Evolutionary conservation across 1,140 invertebrate genomes (phyloP).

Genomic region (Charaxes varanes): DNA sequence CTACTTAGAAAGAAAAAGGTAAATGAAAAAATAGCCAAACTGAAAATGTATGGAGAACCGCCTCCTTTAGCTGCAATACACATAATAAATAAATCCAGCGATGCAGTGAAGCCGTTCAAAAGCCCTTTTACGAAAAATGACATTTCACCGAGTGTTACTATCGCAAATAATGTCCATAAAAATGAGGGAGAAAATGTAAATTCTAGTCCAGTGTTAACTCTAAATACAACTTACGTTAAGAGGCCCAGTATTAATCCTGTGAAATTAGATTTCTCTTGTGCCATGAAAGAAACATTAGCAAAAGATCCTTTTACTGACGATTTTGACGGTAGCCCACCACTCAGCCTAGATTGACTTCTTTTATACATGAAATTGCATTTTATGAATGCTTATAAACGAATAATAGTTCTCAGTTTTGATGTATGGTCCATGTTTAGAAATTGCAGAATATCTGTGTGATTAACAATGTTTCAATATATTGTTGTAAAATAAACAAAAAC

Average conservation of each 20-base stretch:
- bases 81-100: constrained; percentile 50
- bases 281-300: constrained; percentile 20
- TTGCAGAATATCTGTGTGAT: no score
- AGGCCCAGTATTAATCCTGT: constrained; percentile 34
- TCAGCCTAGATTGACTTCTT: constrained; percentile 48
- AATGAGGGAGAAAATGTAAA: constrained; percentile 11
- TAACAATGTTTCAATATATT: no score
- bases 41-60: constrained; percentile 66
- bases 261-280: constrained; percentile 44
- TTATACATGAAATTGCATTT: background rate
- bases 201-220: constrained; percentile 29
- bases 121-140: constrained; percentile 41
- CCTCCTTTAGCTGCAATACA: constrained; percentile 53
- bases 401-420: no score
- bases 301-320: constrained; percentile 53
- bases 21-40: constrained; percentile 50
- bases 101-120: constrained; percentile 42
- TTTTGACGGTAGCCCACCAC: constrained; percentile 59
- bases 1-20: constrained; percentile 41
- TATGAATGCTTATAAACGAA: no score
- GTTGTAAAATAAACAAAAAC: no score
- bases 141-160: constrained; percentile 27
- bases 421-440: no score
- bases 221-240: constrained; percentile 33
- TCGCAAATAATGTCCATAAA: constrained; percentile 15